Conservation (phyloP, 1,140 invertebrate species). For the Vanessa atalanta region DNA sequence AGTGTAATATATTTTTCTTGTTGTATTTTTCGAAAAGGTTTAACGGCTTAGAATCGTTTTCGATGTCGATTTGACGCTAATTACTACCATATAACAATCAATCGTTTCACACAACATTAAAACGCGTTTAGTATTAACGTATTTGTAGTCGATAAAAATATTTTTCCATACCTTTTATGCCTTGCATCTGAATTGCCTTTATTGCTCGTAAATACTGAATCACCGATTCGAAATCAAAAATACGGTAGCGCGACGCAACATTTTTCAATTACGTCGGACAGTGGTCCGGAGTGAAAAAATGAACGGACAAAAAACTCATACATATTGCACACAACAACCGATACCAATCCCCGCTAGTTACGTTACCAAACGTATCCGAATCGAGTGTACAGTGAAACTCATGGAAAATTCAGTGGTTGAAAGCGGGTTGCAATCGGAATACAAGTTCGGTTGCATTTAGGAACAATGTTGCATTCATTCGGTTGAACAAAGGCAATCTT, state of each 20-base stretch:
- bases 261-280: slow-evolving; percentile 65
- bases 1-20: not conserved
- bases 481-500: slow-evolving; percentile 47
- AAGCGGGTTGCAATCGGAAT: slow-evolving; percentile 64
- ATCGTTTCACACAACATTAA: slow-evolving; percentile 21
- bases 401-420: slow-evolving; percentile 66
- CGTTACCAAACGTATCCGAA: slow-evolving; percentile 49
- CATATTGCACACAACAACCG: slow-evolving; percentile 66
- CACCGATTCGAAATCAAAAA: slow-evolving; percentile 35
- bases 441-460: slow-evolving; percentile 59
- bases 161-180: slow-evolving; percentile 10
- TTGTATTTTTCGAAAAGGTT: not conserved
- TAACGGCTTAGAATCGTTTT: not conserved
- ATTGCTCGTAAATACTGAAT: slow-evolving; percentile 44
- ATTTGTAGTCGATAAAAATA: slow-evolving; percentile 27
- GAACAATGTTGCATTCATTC: slow-evolving; percentile 44
- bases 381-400: slow-evolving; percentile 48
- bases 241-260: slow-evolving; percentile 45
- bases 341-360: slow-evolving; percentile 67
- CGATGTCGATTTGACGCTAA: not conserved
- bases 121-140: slow-evolving; percentile 24
- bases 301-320: slow-evolving; percentile 68
- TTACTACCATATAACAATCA: slow-evolving; percentile 15
- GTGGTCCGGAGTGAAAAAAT: slow-evolving; percentile 58
- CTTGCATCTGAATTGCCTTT: slow-evolving; percentile 36